Evolutionary conservation across 2,113 vertebrate genomes (phyloP).

Genomic region (Illadopsis cleaveri): DNA sequence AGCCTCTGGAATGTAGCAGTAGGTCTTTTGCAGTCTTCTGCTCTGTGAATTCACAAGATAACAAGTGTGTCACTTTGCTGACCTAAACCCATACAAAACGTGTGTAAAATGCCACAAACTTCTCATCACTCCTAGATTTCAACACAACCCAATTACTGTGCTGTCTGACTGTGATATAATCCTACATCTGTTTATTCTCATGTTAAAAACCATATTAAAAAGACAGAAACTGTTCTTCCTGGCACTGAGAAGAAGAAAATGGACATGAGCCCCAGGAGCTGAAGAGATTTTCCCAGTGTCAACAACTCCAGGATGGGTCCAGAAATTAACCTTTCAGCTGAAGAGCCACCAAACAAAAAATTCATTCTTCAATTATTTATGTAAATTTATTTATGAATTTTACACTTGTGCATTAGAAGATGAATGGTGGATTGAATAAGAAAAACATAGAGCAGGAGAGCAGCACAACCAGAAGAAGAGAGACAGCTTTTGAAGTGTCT

Average conservation of each 20-base stretch:
- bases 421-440: neutral
- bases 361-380: neutral
- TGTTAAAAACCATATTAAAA: neutral
- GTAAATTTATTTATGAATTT: neutral
- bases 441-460: neutral
- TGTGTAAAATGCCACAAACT: neutral
- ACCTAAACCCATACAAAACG: neutral
- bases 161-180: neutral
- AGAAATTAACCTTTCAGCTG: neutral
- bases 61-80: neutral
- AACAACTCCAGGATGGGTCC: fast-evolving
- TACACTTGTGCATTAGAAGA: neutral
- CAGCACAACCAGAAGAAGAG: neutral
- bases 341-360: neutral
- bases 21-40: neutral
- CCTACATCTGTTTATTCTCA: neutral
- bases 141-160: neutral
- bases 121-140: neutral
- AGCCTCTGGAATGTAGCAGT: neutral
- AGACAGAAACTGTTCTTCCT: neutral
- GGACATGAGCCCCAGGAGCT: neutral
- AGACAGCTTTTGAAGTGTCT: neutral
- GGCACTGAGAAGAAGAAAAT: neutral
- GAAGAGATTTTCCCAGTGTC: neutral
- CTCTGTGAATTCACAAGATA: neutral